Conservation (phyloP, 2,888 invertebrate genomes). For the Lamproptera curius region DNA sequence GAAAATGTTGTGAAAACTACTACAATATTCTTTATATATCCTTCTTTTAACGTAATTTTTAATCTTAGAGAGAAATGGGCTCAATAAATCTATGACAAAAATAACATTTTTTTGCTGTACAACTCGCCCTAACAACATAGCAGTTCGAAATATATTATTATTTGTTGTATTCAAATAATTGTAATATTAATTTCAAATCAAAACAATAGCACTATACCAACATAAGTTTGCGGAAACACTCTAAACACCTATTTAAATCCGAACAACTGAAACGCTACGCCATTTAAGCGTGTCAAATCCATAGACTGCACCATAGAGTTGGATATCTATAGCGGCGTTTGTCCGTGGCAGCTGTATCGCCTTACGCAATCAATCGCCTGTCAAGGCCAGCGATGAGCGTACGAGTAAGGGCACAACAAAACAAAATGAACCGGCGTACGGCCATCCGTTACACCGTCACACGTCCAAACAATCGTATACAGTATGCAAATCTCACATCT, state of each 20-base stretch:
- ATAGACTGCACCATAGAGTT: not conserved
- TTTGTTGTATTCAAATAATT: no score
- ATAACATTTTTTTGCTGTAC: no score
- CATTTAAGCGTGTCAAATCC: not conserved
- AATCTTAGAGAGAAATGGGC: no score
- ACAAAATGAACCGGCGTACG: conserved; percentile 35
- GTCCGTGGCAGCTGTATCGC: not conserved
- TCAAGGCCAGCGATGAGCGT: conserved; percentile 18
- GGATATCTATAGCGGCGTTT: not conserved
- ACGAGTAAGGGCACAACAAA: conserved; percentile 28
- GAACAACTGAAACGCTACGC: not conserved
- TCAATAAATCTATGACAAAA: no score
- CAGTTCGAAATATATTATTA: no score
- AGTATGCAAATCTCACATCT: conserved; percentile 77
- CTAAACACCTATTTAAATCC: no score
- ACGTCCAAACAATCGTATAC: conserved; percentile 51
- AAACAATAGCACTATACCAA: no score
- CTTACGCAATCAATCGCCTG: conserved; percentile 15
- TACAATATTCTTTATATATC: no score
- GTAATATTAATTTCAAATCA: no score
- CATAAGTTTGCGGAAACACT: not conserved
- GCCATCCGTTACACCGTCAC: conserved; percentile 47
- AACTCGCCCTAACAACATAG: no score
- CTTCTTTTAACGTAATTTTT: no score
- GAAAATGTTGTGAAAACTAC: no score